Percentiles rank a stretch among this genome's conserved stretches.
phyloP scores from a whole-genome alignment of 2,113 vertebrate genomes.

The Xiphias gladius region DNA sequence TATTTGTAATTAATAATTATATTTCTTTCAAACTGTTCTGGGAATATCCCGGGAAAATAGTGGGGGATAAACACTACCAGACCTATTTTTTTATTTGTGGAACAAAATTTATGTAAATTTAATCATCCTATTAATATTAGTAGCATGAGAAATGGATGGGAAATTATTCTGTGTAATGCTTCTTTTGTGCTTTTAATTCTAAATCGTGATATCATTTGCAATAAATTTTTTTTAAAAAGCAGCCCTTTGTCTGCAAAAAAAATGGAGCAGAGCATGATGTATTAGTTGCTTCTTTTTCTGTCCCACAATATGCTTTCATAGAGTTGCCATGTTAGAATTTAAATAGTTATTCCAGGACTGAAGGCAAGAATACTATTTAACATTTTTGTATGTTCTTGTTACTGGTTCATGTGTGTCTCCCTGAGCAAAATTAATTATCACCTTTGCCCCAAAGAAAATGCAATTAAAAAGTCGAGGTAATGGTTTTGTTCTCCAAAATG shows the following conservation, averaged over 20 bases:
- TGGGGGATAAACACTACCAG: neutral
- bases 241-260: neutral
- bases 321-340: slow-evolving; percentile 38
- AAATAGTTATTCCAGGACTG: slow-evolving; percentile 66
- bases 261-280: neutral
- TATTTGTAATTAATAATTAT: neutral
- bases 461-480: slow-evolving; percentile 82
- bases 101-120: neutral
- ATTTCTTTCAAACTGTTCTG: neutral
- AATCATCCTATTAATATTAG: neutral
- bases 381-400: slow-evolving; percentile 64
- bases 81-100: neutral
- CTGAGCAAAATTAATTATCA: slow-evolving; percentile 85
- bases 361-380: slow-evolving; percentile 73
- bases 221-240: neutral
- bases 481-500: slow-evolving; percentile 75
- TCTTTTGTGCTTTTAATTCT: neutral
- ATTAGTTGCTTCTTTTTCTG: slow-evolving; percentile 1
- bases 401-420: slow-evolving; percentile 64
- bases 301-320: slow-evolving; percentile 21
- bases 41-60: neutral
- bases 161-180: neutral
- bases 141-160: neutral
- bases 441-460: slow-evolving; percentile 82
- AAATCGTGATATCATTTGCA: slow-evolving; percentile 9